Evolutionary conservation across 2,888 invertebrate genomes (phyloP).

Genomic region (Campopleginae sp.): DNA sequence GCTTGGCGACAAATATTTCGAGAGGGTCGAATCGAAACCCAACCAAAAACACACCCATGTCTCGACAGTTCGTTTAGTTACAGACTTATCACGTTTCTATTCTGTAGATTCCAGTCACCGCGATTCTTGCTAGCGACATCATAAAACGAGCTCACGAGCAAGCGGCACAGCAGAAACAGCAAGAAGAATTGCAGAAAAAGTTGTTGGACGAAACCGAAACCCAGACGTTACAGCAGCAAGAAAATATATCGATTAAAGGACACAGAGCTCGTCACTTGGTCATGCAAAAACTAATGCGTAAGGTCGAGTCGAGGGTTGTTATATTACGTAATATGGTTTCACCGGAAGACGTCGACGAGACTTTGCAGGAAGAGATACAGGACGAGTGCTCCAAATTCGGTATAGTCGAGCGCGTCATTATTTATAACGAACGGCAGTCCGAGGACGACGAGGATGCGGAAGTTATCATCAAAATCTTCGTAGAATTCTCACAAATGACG

Average conservation of each 20-base stretch:
- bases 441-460: constrained; percentile 95
- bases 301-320: constrained; percentile 90
- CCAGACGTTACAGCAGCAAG: constrained; percentile 88
- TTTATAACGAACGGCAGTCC: constrained; percentile 98
- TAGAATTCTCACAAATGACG: constrained; percentile 93
- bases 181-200: constrained; percentile 89
- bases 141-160: constrained; percentile 88
- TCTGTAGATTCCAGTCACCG: constrained; percentile 73
- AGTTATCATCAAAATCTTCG: constrained; percentile 98
- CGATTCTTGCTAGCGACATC: constrained; percentile 84
- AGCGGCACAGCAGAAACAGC: constrained; percentile 88
- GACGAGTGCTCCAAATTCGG: constrained; percentile 98
- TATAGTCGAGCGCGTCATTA: constrained; percentile 94
- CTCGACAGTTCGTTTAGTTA: too few species aligned
- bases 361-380: constrained; percentile 97
- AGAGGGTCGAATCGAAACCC: background rate
- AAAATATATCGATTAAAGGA: constrained; percentile 92
- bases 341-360: constrained; percentile 97
- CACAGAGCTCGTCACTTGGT: constrained; percentile 93
- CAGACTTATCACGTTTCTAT: background rate
- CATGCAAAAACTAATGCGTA: constrained; percentile 97
- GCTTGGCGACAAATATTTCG: background rate
- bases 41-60: background rate
- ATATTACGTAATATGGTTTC: constrained; percentile 97
- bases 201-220: constrained; percentile 87